Evolutionary conservation across 1,140 invertebrate genomes (phyloP).

Genomic region (Diorhabda elongata): DNA sequence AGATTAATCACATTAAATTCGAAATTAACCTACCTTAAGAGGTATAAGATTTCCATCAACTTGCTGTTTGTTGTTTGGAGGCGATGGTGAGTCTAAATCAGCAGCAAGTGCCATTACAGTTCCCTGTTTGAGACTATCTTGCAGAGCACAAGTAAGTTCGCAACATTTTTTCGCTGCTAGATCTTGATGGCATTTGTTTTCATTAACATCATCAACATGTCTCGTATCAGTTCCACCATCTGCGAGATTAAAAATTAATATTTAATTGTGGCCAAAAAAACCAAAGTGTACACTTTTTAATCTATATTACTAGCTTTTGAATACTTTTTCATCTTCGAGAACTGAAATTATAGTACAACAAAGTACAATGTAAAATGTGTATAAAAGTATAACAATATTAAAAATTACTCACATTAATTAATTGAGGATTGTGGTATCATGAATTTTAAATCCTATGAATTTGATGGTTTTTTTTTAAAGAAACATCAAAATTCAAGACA

Average conservation of each 20-base stretch:
- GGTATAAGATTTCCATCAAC: constrained; percentile 26
- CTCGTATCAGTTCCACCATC: not conserved
- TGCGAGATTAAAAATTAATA: too few species aligned
- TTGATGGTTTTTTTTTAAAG: too few species aligned
- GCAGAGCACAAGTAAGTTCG: constrained; percentile 39
- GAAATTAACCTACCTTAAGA: constrained; percentile 22
- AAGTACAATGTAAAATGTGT: too few species aligned
- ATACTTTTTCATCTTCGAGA: not conserved
- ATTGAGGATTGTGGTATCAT: too few species aligned
- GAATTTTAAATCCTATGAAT: too few species aligned
- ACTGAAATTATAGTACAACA: not conserved
- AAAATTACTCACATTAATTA: too few species aligned
- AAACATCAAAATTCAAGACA: too few species aligned
- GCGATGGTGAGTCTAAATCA: constrained; percentile 11
- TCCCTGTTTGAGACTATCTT: constrained; percentile 36
- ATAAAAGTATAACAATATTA: too few species aligned
- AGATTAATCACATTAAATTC: not conserved
- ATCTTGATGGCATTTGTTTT: constrained; percentile 40
- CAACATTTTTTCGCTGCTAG: constrained; percentile 38
- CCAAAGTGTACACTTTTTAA: too few species aligned
- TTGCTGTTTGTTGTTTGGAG: constrained; percentile 20
- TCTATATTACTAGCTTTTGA: too few species aligned
- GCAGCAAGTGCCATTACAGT: constrained; percentile 19
- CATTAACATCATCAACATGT: constrained; percentile 42
- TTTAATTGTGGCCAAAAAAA: too few species aligned